Evolutionary conservation across 2,113 vertebrate species (phyloP).

Genomic region (Colius striatus): DNA sequence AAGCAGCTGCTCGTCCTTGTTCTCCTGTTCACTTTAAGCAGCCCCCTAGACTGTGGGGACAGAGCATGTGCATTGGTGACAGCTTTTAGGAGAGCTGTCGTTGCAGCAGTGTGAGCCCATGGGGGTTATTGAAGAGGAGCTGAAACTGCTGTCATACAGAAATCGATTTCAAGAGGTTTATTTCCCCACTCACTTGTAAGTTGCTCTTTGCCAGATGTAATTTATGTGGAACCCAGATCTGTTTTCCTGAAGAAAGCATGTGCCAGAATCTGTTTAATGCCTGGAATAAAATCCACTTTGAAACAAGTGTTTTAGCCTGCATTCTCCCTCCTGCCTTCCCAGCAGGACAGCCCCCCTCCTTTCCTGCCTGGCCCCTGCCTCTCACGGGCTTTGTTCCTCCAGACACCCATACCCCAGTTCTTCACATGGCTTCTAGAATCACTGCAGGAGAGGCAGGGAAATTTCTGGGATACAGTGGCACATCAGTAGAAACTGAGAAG

Average conservation of each 20-base stretch:
- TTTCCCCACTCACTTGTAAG: constrained; percentile 44
- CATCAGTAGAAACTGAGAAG: background rate
- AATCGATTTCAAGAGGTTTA: constrained; percentile 39
- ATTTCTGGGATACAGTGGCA: background rate
- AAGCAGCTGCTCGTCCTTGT: background rate
- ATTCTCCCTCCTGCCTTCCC: background rate
- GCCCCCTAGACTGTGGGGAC: background rate
- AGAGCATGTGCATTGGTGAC: constrained; percentile 14
- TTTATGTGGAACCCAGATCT: constrained; percentile 56
- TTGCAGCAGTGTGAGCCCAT: background rate
- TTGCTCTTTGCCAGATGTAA: constrained; percentile 60
- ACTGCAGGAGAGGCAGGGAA: background rate
- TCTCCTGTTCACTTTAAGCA: constrained; percentile 26
- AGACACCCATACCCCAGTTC: background rate
- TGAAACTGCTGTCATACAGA: constrained; percentile 43
- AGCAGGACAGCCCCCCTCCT: background rate
- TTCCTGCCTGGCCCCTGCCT: background rate
- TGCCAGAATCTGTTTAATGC: constrained; percentile 73
- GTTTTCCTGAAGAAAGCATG: constrained; percentile 80
- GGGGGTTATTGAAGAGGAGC: constrained; percentile 38
- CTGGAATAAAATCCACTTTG: constrained; percentile 81
- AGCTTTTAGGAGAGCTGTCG: constrained; percentile 1
- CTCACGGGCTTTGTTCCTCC: background rate
- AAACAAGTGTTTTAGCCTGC: constrained; percentile 23
- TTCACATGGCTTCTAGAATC: background rate